Base-by-base conservation (phyloP, 2,797 vertebrate species). In the Odontamblyopus lacepedii region DNA sequence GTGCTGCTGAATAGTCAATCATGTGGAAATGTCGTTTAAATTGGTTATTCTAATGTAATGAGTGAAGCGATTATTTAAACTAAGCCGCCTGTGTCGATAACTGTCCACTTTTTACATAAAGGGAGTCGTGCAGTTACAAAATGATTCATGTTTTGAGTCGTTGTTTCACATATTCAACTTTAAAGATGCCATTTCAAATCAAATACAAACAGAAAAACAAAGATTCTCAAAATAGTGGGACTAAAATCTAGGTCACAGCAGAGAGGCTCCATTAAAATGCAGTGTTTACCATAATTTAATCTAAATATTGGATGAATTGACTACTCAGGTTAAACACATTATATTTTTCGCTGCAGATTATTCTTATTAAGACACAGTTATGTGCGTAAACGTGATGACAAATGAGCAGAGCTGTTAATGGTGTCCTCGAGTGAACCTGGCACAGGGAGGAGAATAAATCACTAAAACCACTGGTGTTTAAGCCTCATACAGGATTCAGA, bases 401-500 rank as follows among this genome's bases (percentile, higher is more conserved):
- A 48, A 18, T 23, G 41, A 50, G 63, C n/a, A 48, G 38, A 64
- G 61, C 27, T 50, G 64, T 27, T 19, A n/a, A 73, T 50, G 32
- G 61, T 3, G 2, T 3, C 19, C 30, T 8, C 7, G 2, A 7
- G 50, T 78, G 62, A 74, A 82, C 74, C 67, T 27, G 71, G 35
- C 59, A 38, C 61, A 48, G 35, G 2, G 32, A 67, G 19, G 63
- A 63, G 0, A 23, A 71, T 41, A 57, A 76, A 81, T 82, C 75
- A 69, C 67, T 65, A 61, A 64, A 74, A 64, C 23, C 44, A 50
- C 64, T 48, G 19, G 70, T 3, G 5, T 72, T 78, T 44, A 63
- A 66, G 29, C 72, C 59, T 69, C 72, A 69, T 78, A 70, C 67
- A 62, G 51, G 6, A 56, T 74, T 76, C 70, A 85, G 64, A 69